Evolutionary conservation across 2,113 vertebrate genomes (phyloP).

Genomic region (Acanthochromis polyacanthus): DNA sequence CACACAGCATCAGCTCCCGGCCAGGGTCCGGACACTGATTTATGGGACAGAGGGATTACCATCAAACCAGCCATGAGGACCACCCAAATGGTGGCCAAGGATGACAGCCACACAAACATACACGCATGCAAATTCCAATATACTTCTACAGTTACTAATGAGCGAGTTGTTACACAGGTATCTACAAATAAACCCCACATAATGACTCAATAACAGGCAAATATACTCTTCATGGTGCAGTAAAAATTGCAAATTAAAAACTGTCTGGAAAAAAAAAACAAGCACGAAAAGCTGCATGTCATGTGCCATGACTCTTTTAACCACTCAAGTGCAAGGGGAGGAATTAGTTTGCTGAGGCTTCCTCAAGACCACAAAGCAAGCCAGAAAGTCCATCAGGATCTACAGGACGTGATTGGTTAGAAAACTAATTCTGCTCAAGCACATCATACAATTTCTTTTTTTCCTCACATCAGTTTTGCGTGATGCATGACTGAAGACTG

Average conservation of each 20-base stretch:
- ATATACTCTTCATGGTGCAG: conserved; percentile 15
- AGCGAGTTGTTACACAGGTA: conserved; percentile 9
- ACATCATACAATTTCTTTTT: conserved; percentile 6
- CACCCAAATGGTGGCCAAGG: conserved; percentile 81
- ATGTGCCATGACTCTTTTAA: conserved; percentile 30
- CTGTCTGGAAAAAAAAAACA: conserved; percentile 17
- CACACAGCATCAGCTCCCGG: conserved; percentile 78
- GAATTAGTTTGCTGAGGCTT: conserved; percentile 42
- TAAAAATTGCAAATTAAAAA: conserved; percentile 15
- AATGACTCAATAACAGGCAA: neutral
- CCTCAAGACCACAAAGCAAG: conserved; percentile 40
- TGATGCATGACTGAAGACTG: conserved; percentile 17
- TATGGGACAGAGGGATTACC: conserved; percentile 84
- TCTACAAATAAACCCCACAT: neutral
- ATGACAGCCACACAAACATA: conserved; percentile 56
- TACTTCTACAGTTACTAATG: conserved; percentile 5
- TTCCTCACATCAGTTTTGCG: conserved; percentile 14
- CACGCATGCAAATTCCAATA: conserved; percentile 42
- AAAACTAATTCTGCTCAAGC: conserved; percentile 20
- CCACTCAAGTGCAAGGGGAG: conserved; percentile 51
- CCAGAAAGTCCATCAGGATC: conserved; percentile 33
- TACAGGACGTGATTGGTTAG: conserved; percentile 37
- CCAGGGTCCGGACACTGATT: conserved; percentile 80
- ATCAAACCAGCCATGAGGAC: conserved; percentile 82
- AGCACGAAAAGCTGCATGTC: conserved; percentile 30